These are phyloP conservation scores for Etheostoma nigrum DNA, from an alignment of 2,797 vertebrate species.

Conservation along the genomic window DNA sequence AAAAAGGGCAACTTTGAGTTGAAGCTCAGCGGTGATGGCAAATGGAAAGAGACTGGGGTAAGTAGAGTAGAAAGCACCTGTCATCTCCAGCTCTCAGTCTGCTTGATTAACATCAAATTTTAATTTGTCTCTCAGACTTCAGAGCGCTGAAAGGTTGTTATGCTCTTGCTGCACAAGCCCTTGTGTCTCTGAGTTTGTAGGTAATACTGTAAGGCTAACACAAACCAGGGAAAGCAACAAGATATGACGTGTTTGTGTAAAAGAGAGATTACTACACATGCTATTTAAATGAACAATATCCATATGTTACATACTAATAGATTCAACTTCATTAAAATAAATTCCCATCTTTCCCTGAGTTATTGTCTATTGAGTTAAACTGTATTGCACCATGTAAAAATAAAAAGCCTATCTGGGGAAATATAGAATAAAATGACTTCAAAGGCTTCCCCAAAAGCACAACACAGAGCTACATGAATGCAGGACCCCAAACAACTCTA, in stretches of 20 bases:
- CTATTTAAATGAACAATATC: conserved; percentile 65
- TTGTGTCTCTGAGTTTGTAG: conserved; percentile 51
- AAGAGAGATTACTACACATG: conserved; percentile 42
- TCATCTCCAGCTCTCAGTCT: conserved; percentile 93
- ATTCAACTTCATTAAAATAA: conserved; percentile 68
- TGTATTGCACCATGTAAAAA: conserved; percentile 65
- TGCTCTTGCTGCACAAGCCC: conserved; percentile 67
- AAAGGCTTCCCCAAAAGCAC: conserved; percentile 76
- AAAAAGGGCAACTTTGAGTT: conserved; percentile 67
- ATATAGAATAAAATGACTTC: conserved; percentile 77
- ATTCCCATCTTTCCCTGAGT: conserved; percentile 62
- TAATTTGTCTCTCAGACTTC: conserved; percentile 94
- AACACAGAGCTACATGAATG: conserved; percentile 64
- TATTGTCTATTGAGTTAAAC: conserved; percentile 66
- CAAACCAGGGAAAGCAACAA: conserved; percentile 47
- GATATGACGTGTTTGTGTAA: conserved; percentile 42
- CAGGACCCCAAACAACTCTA: conserved; percentile 73
- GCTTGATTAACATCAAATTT: conserved; percentile 99
- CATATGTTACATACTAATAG: conserved; percentile 71
- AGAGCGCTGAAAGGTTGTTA: conserved; percentile 86
- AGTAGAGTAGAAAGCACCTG: conserved; percentile 99
- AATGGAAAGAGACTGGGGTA: conserved; percentile 97
- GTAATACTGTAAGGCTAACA: conserved; percentile 45
- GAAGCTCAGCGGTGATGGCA: conserved; percentile 87
- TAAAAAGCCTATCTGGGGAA: conserved; percentile 77